phyloP scores from a whole-genome alignment of 2,797 vertebrate genomes.

The Dendrocincla tyrannina region DNA sequence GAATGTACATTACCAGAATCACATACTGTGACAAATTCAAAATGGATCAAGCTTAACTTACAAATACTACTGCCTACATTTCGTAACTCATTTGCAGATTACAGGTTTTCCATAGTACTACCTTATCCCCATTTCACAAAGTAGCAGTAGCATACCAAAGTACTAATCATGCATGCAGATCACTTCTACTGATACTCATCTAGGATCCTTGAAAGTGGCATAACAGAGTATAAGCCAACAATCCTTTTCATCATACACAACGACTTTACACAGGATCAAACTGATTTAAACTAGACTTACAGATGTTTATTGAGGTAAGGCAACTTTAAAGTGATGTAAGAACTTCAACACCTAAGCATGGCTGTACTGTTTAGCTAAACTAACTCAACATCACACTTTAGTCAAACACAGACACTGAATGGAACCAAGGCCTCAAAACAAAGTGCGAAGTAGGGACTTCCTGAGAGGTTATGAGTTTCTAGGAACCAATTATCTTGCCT shows the following conservation, averaged over 20 bases:
- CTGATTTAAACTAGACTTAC: not conserved
- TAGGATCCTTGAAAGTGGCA: not conserved
- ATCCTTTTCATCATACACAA: not conserved
- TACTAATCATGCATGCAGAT: slow-evolving; percentile 27
- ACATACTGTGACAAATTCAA: not conserved
- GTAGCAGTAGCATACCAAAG: slow-evolving; percentile 8
- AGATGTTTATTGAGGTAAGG: not conserved
- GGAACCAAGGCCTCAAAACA: not conserved
- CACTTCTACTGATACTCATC: not conserved
- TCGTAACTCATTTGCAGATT: slow-evolving; percentile 14
- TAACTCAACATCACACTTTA: not conserved
- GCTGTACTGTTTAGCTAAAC: not conserved
- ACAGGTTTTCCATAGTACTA: not conserved
- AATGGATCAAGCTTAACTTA: not conserved
- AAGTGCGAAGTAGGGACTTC: not conserved
- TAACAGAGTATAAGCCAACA: not conserved
- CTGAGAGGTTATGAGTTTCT: not conserved
- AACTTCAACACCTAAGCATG: not conserved
- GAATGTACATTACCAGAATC: not conserved
- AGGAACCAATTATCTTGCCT: not conserved
- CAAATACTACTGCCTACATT: not conserved
- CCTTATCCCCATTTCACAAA: not conserved
- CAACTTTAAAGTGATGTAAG: not conserved
- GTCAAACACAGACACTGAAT: not conserved
- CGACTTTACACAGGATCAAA: not conserved